These are phyloP conservation scores for Pectinophora gossypiella DNA, from an alignment of 1,140 invertebrate genomes.

Conservation along the genomic window DNA sequence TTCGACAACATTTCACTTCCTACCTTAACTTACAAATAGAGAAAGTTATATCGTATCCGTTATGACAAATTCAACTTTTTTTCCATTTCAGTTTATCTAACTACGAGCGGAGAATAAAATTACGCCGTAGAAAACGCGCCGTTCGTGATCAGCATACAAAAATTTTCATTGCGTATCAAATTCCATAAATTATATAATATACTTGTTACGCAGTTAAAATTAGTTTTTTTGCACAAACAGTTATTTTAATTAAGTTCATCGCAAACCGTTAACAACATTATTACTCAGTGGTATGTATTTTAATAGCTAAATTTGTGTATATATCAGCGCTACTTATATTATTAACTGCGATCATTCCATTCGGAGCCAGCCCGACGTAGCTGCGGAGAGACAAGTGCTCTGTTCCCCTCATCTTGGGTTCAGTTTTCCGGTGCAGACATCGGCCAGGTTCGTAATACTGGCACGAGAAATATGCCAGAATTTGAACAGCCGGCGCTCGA, in stretches of 20 bases:
- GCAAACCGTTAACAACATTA: too few species aligned
- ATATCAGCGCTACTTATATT: background rate
- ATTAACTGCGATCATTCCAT: slow-evolving; percentile 23
- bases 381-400: slow-evolving; percentile 18
- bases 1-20: background rate
- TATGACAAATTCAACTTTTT: too few species aligned
- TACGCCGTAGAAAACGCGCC: background rate
- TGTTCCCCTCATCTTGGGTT: slow-evolving; percentile 18
- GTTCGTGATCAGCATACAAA: background rate
- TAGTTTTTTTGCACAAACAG: too few species aligned
- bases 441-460: slow-evolving; percentile 30
- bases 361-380: slow-evolving; percentile 2
- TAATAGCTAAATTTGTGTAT: background rate
- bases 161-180: too few species aligned
- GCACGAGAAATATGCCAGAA: slow-evolving; percentile 66
- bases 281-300: too few species aligned
- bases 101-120: background rate
- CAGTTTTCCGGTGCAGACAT: slow-evolving; percentile 21
- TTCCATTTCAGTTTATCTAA: too few species aligned
- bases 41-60: too few species aligned
- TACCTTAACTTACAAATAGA: too few species aligned
- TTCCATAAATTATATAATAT: too few species aligned
- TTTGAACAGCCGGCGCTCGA: slow-evolving; percentile 58
- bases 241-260: too few species aligned
- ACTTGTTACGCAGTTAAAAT: too few species aligned